Evolutionary conservation across 2,888 invertebrate genomes (phyloP), one percentile per base, ranked within the genome.

Genomic region (Notocelia uddmanniana): DNA sequence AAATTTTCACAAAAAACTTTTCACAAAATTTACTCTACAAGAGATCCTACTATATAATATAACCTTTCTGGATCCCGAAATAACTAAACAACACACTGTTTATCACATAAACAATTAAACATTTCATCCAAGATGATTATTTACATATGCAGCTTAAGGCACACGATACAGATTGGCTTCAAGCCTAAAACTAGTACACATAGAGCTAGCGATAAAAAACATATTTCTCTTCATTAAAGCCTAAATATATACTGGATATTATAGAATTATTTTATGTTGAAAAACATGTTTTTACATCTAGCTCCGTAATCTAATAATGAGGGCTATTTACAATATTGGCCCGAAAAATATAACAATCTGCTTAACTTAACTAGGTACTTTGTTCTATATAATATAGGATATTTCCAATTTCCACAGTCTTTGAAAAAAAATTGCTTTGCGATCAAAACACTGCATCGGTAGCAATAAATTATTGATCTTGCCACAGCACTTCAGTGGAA

Each of bases 101-200:
- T 91, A 90, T 91, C 90, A 91, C 90, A 90, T 81, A 81, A 83
- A 77, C 82, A n/a, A n/a, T n/a, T 31, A 31, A 31, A 9, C 0
- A 83, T 78, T 82, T 90, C 90, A 91, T 91, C 90, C 86, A 86
- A 81, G 90, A 92, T 90, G 89, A 89, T 84, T 90, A 90, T 89
- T 85, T 91, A 91, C 89, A 91, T 78, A 79, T 74, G 74, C 60
- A 73, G 73, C 86, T 79, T 90, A 92, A 92, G 92, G 92, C 92
- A 92, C 88, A 84, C 89, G 87, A 83, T 86, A 85, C 82, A 87
- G 86, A 79, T 80, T 76, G 90, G 90, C 91, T 91, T 89, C 74
- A 82, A 91, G 91, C 92, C 88, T 80, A 80, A 77, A 78, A 79
- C 48, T 48, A 63, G 50, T 19, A 50, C 50, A 21, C 3, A 11